Percentiles rank a stretch among this genome's conserved stretches.
These are phyloP conservation scores for Cyphomyrus discorhynchus DNA, from an alignment of 2,113 vertebrate species.

Conservation along the genomic window DNA sequence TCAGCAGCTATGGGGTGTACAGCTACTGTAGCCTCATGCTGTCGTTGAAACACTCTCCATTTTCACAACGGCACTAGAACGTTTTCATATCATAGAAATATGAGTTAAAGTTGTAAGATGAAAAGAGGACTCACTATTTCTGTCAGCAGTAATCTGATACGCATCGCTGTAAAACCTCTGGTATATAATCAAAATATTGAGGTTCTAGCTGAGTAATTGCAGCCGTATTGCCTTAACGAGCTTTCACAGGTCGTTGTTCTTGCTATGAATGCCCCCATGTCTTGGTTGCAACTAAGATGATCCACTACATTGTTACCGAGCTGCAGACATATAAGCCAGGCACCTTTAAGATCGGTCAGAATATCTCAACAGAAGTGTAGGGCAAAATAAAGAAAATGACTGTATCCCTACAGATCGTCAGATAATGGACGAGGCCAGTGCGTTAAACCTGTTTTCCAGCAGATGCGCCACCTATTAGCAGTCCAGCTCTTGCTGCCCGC, in stretches of 20 bases:
- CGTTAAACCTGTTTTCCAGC: neutral
- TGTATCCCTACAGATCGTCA: neutral
- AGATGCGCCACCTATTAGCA: neutral
- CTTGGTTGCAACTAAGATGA: neutral
- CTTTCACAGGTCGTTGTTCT: neutral
- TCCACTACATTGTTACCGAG: neutral
- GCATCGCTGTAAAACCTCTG: neutral
- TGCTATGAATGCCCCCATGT: neutral
- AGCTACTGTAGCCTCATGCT: neutral
- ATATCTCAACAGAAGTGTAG: neutral
- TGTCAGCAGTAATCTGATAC: neutral
- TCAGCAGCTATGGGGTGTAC: neutral
- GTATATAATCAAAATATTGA: neutral
- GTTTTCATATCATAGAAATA: neutral
- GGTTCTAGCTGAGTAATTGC: neutral
- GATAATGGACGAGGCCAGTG: neutral
- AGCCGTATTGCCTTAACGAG: neutral
- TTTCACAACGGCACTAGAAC: neutral
- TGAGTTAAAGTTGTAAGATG: neutral
- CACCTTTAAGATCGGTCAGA: neutral
- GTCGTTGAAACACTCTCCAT: neutral
- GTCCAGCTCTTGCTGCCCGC: neutral
- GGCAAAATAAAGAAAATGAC: neutral
- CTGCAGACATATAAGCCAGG: neutral
- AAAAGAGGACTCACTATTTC: neutral